Base-by-base conservation (phyloP, 30 jellyfish, hydroid and myxozoan genomes). In the Clytia hemisphaerica region DNA sequence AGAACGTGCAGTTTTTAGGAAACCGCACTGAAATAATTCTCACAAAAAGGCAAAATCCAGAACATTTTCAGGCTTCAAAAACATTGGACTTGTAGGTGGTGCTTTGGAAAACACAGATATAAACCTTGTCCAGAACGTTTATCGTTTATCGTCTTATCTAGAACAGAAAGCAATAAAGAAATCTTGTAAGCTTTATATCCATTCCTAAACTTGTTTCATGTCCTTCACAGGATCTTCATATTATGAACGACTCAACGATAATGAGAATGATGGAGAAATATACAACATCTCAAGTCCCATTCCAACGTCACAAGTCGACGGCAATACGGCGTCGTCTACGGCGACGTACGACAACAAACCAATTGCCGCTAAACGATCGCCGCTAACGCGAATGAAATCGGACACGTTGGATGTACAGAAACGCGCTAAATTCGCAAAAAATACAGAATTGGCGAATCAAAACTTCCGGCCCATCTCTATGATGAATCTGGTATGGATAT, bases 301-400 rank as follows among this genome's bases (percentile, higher is more conserved):
- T 30, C 25, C 65, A 22, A 21, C 65, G n/a, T n/a, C n/a, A n/a
- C n/a, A n/a, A n/a, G n/a, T n/a, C n/a, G n/a, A n/a, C n/a, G n/a
- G n/a, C n/a, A 10, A 10, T 6, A 50, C 26, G 25, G 25, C 24
- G 65, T 30, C 24, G 65, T 50, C 25, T 50, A 50, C 25, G 65
- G 65, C 24, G 24, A 30, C 30, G 25, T 6, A 40, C 10, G 15
- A 40, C 53, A 40, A 9, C 53, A 40, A 9, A n/a, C n/a, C n/a
- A n/a, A n/a, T n/a, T n/a, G n/a, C 74, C 9, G 81, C 40, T 33
- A 69, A 69, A 30, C 76, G 81, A 45, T 45, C 74, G n/a, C 79
- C 87, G 16, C 62, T 86, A 66, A 67, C 93, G 26, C 78, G 96
- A 15, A 86, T 86, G 88, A 81, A 86, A 42, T 86, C 96, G 2